A percentile compares a stretch with the other conserved stretches of the same genome.
These are phyloP conservation scores for Volucella bombylans DNA, from an alignment of 2,888 invertebrate species.

Conservation along the genomic window DNA sequence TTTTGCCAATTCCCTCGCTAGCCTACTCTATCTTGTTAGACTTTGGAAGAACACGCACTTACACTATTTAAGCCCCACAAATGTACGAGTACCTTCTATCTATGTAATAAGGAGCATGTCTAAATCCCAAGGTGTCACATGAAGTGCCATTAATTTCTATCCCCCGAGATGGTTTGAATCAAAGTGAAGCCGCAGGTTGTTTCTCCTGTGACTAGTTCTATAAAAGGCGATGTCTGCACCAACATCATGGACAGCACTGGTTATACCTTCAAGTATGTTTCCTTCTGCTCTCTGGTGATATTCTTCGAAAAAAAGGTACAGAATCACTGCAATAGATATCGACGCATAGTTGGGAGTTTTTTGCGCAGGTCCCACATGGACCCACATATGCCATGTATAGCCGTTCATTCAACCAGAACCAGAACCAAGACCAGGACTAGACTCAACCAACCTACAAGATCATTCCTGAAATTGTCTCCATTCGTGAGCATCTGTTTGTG, in stretches of 20 bases:
- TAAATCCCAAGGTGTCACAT: conserved; percentile 63
- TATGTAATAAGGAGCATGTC: conserved; percentile 25
- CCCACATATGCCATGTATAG: conserved; percentile 6
- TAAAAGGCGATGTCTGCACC: conserved; percentile 55
- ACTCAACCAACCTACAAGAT: conserved; percentile 43
- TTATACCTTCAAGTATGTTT: conserved; percentile 13
- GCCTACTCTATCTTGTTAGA: not conserved
- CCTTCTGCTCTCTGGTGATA: conserved; percentile 33
- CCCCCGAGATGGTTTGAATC: conserved; percentile 41
- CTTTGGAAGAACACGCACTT: conserved; percentile 29
- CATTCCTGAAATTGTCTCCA: conserved; percentile 43
- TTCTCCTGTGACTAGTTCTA: conserved; percentile 39
- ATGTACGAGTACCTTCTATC: not conserved
- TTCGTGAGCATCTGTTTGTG: conserved; percentile 28
- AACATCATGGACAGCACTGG: conserved; percentile 6
- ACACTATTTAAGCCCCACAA: conserved; percentile 1
- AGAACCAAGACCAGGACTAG: no score
- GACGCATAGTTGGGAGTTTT: conserved; percentile 20
- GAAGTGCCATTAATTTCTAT: conserved; percentile 64
- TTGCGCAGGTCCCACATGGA: conserved; percentile 5
- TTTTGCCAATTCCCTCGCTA: not conserved
- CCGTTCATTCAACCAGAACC: no score
- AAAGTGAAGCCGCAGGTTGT: conserved; percentile 51
- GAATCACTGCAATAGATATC: conserved; percentile 44
- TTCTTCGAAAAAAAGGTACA: conserved; percentile 20